These are phyloP conservation scores for Clivina fossor DNA, from an alignment of 2,888 invertebrate species.

Conservation along the genomic window DNA sequence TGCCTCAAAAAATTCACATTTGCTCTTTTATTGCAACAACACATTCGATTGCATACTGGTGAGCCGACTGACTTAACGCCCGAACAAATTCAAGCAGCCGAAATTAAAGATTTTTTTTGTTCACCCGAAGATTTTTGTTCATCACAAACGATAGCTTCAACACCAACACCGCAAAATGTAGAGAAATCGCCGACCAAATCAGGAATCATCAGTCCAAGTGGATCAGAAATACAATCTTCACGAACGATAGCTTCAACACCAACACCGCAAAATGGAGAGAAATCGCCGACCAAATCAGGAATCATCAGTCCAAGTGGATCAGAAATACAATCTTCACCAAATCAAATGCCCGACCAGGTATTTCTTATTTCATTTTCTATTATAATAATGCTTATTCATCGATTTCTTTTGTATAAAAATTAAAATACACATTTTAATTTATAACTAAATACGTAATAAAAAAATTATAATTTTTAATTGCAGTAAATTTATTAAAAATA, in stretches of 20 bases:
- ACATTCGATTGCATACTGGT: constrained; percentile 89
- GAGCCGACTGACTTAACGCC: constrained; percentile 83
- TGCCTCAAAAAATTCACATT: constrained; percentile 97
- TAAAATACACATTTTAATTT: too few relatives aligned
- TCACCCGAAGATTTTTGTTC: constrained; percentile 53
- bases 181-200: too few relatives aligned
- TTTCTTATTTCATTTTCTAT: too few relatives aligned
- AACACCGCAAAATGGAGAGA: constrained; percentile 55
- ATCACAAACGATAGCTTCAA: too few relatives aligned
- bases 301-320: constrained; percentile 52
- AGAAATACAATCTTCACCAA: constrained; percentile 50
- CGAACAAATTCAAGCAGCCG: constrained; percentile 82
- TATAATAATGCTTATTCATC: too few relatives aligned
- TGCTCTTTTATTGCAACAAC: constrained; percentile 89
- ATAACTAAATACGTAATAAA: too few relatives aligned
- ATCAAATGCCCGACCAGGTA: constrained; percentile 52
- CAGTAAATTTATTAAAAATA: constrained; percentile 6
- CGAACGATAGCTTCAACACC: constrained; percentile 49
- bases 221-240: too few relatives aligned
- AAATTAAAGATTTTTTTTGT: constrained; percentile 71
- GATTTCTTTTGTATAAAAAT: too few relatives aligned
- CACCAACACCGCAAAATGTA: too few relatives aligned
- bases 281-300: constrained; percentile 53
- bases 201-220: too few relatives aligned
- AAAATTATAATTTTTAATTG: constrained; percentile 11